Base-by-base conservation (phyloP, 2,797 vertebrate species). In the Pipistrellus kuhlii region DNA sequence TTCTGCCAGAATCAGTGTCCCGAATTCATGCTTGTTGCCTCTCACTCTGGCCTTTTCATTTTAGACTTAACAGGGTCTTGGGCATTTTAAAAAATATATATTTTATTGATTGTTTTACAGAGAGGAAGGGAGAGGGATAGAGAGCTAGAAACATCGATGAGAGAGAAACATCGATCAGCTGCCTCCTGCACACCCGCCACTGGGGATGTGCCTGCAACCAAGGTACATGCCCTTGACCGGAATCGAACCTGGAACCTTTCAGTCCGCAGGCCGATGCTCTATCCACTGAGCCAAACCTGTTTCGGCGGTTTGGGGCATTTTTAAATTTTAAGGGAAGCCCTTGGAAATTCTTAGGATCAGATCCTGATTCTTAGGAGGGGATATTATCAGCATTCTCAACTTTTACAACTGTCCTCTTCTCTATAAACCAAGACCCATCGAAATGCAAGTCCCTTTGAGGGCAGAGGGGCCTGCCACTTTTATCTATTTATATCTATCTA, bases 251-350 rank as follows among this genome's bases (percentile, higher is more conserved):
- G 38, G 38, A 41, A 41, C 38, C 38, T 41, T 41, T 41, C 38
- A 41, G 38, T 41, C 38, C 38, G 6, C 38, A 41, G 38, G 38
- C 38, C 38, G 38, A 41, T 41, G 38, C 38, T 41, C 38, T 41
- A 41, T 41, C 38, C 38, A 41, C 38, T 41, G 38, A 41, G 38
- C 46, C 46, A 48, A 48, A 48, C 46, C 12, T 11, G 12, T 48
- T 48, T 48, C 11, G 11, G 46, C 46, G 3, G 75, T 73, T 44
- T 87, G 41, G 30, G 55, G 66, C 55, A 81, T 27, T 72, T 81
- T 92, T 44, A 51, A 15, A 71, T 64, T 72, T 92, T 32, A 41
- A 72, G 83, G 21, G 83, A 86, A 80, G 66, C 46, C 64, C 84
- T 41, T 48, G 41, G 64, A 85, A 71, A 78, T 71, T 62, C 41